Evolutionary conservation across 2,797 vertebrate genomes (phyloP).

Genomic region (Paratrypauchen microcephalus): DNA sequence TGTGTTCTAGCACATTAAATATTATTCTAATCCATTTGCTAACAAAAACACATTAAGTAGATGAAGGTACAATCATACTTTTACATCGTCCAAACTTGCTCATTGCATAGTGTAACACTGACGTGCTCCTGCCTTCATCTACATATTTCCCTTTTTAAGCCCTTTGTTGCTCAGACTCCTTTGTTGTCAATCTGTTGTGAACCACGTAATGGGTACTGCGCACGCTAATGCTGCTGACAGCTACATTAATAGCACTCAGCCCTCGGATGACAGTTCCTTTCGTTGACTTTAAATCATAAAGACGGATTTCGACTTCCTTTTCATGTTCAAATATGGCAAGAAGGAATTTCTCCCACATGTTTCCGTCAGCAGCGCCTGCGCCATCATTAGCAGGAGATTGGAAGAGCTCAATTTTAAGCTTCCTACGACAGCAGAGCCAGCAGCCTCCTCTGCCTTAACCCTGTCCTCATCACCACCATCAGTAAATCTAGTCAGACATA

Average conservation of each 20-base stretch:
- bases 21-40: neutral
- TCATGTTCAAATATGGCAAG: slow-evolving; percentile 23
- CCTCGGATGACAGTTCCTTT: slow-evolving; percentile 52
- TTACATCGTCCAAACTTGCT: neutral
- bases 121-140: slow-evolving; percentile 25
- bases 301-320: slow-evolving; percentile 36
- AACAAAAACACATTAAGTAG: neutral
- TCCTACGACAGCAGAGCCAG: neutral
- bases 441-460: neutral
- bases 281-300: slow-evolving; percentile 60
- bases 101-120: neutral
- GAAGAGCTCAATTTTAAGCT: neutral
- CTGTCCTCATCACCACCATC: neutral
- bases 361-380: slow-evolving; percentile 22
- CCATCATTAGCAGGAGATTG: slow-evolving; percentile 14
- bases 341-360: slow-evolving; percentile 32
- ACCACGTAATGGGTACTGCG: slow-evolving; percentile 27
- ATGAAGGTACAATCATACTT: neutral
- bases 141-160: slow-evolving; percentile 11
- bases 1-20: neutral
- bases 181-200: slow-evolving; percentile 51
- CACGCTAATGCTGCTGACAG: slow-evolving; percentile 46
- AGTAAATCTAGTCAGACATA: no score
- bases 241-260: slow-evolving; percentile 58
- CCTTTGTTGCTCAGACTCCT: slow-evolving; percentile 46